Base-by-base conservation (phyloP, 2,888 invertebrate species). In the Cerceris ruficornis region DNA sequence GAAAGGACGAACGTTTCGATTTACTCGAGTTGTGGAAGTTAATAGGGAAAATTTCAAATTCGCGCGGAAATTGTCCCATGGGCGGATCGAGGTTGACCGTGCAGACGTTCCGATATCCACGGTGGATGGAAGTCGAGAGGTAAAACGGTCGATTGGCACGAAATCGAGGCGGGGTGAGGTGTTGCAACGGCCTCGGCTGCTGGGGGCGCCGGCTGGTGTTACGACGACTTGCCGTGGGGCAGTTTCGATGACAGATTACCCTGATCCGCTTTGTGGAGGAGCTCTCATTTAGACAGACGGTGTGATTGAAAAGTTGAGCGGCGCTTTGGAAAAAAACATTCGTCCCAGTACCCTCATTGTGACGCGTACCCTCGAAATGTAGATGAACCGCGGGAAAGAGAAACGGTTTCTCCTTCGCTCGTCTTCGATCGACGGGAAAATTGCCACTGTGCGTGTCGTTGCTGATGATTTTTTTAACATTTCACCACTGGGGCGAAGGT, bases 241-340 rank as follows among this genome's bases (percentile, higher is more conserved):
- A 88, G 89, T 89, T 88, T 90, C 89, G 91, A 92, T 92, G 92
- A 92, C 92, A 92, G 92, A 92, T 92, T 91, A 92, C 91, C 90
- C 90, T 87, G 91, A 90, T 90, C 87, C 90, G 90, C 91, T 90
- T 92, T 91, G 90, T 91, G 89, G 90, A 89, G 89, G 81, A 88
- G 90, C 90, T 90, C 90, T 91, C 90, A 91, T 91, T 92, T 90
- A 85, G 92, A 92, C 92, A 91, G 91, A 84, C 90, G 78, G 88
- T 91, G 91, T 92, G 92, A 92, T 92, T 88, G 92, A 92, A 89
- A 91, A 91, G 89, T 91, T 91, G 84, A 85, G 74, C 86, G 83
- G 76, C 81, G 82, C 61, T 80, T 70, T 77, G 64, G 62, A 67
- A 86, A 88, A 86, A 88, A 87, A 88, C 87, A 79, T 81, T 84